Evolutionary conservation across 2,113 vertebrate genomes (phyloP).

Genomic region (Eurypyga helias): DNA sequence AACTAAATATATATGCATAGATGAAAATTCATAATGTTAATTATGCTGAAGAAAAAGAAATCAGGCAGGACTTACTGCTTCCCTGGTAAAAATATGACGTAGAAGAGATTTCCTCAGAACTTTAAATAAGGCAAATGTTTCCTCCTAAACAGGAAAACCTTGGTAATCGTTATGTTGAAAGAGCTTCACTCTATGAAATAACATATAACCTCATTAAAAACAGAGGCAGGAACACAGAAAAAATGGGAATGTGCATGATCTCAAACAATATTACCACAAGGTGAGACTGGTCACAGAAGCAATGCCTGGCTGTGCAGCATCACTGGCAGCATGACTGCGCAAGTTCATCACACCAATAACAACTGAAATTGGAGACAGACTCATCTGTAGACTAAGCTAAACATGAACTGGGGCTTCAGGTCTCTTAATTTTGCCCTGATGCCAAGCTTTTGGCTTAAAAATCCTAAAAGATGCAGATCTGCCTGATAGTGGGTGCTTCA

Average conservation of each 20-base stretch:
- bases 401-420: not conserved
- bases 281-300: not conserved
- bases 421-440: not conserved
- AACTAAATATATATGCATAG: not conserved
- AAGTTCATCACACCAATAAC: not conserved
- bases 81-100: not conserved
- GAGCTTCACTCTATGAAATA: not conserved
- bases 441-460: not conserved
- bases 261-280: not conserved
- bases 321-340: rapidly evolving
- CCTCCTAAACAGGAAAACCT: not conserved
- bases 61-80: not conserved
- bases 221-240: not conserved
- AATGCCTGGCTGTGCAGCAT: not conserved
- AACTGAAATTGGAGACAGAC: not conserved
- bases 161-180: not conserved
- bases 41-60: not conserved
- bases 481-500: not conserved
- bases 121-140: not conserved
- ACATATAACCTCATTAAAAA: not conserved
- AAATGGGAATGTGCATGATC: not conserved
- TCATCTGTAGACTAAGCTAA: not conserved
- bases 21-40: not conserved
- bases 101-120: not conserved
- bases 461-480: not conserved